Percentiles rank a stretch among this genome's conserved stretches.
phyloP scores from a whole-genome alignment of 1,140 invertebrate genomes.

The Aphelinus certus region DNA sequence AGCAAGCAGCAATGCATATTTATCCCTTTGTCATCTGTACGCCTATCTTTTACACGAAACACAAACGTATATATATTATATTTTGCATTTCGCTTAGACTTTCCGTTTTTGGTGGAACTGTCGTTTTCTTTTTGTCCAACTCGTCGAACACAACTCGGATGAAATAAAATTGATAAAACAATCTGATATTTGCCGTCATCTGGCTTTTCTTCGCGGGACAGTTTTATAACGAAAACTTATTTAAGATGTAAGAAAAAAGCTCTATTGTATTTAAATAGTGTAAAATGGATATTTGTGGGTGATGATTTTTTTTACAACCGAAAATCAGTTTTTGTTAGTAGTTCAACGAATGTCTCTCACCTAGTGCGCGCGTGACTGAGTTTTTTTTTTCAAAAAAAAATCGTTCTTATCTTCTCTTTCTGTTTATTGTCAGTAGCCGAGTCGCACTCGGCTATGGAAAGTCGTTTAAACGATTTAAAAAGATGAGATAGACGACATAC shows the following conservation, averaged over 20 bases:
- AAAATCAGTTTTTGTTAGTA: conserved; percentile 65
- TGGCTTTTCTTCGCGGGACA: conserved; percentile 61
- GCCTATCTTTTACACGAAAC: conserved; percentile 27
- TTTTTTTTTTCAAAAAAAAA: conserved; percentile 47
- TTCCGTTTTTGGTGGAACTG: conserved; percentile 49
- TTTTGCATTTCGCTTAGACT: conserved; percentile 7
- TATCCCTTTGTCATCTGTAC: conserved; percentile 20
- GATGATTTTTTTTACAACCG: conserved; percentile 62
- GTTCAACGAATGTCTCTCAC: conserved; percentile 65
- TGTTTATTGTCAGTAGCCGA: conserved; percentile 37
- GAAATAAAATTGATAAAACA: conserved; percentile 19
- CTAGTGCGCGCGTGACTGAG: conserved; percentile 63
- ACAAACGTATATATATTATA: conserved; percentile 18
- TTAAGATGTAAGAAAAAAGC: conserved; percentile 63
- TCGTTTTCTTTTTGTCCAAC: conserved; percentile 54
- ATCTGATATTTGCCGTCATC: conserved; percentile 61
- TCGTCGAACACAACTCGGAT: conserved; percentile 43
- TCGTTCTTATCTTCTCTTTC: conserved; percentile 40
- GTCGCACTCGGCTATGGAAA: conserved; percentile 42
- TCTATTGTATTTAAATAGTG: conserved; percentile 68
- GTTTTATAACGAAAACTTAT: conserved; percentile 66
- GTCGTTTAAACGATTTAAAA: conserved; percentile 50
- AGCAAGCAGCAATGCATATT: conserved; percentile 37
- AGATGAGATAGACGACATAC: conserved; percentile 14
- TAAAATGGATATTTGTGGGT: conserved; percentile 65